phyloP scores from a whole-genome alignment of 1,140 invertebrate genomes.

The Drosophila mauritiana region DNA sequence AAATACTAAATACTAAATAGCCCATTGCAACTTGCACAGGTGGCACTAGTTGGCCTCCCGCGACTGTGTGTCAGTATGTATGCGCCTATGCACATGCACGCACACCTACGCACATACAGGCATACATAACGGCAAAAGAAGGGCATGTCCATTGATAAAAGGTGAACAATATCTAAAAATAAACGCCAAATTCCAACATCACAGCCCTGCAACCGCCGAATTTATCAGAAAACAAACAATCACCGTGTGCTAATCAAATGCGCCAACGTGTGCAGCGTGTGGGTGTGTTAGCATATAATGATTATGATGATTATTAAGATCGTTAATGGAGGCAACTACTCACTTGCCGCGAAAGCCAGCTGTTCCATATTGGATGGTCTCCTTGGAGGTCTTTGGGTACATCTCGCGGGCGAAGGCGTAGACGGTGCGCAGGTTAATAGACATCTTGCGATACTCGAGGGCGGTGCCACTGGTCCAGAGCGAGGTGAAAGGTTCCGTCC shows the following conservation, averaged over 20 bases:
- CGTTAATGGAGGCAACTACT: conserved; percentile 84
- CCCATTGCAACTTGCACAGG: neutral
- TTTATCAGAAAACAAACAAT: conserved; percentile 47
- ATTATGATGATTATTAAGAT: conserved; percentile 15
- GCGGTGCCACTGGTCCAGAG: conserved; percentile 21
- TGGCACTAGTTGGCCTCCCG: conserved; percentile 2
- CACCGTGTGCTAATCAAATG: conserved; percentile 30
- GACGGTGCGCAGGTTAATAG: conserved; percentile 84
- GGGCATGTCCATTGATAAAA: conserved; percentile 73
- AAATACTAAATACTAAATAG: too few species aligned
- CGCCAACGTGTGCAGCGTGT: conserved; percentile 22
- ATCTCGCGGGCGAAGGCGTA: conserved; percentile 90
- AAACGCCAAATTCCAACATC: conserved; percentile 42
- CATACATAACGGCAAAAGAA: conserved; percentile 19
- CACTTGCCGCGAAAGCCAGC: conserved; percentile 90
- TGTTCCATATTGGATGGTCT: conserved; percentile 89
- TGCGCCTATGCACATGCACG: conserved; percentile 23
- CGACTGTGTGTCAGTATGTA: conserved; percentile 14
- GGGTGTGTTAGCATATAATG: conserved; percentile 30
- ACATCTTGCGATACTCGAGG: conserved; percentile 55
- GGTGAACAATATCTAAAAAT: conserved; percentile 70
- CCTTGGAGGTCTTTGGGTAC: conserved; percentile 88
- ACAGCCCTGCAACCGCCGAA: conserved; percentile 49
- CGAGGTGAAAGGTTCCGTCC: conserved; percentile 38
- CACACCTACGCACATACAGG: conserved; percentile 6